Base-by-base conservation (phyloP, 2,797 vertebrate species). In the Salmo trutta region DNA sequence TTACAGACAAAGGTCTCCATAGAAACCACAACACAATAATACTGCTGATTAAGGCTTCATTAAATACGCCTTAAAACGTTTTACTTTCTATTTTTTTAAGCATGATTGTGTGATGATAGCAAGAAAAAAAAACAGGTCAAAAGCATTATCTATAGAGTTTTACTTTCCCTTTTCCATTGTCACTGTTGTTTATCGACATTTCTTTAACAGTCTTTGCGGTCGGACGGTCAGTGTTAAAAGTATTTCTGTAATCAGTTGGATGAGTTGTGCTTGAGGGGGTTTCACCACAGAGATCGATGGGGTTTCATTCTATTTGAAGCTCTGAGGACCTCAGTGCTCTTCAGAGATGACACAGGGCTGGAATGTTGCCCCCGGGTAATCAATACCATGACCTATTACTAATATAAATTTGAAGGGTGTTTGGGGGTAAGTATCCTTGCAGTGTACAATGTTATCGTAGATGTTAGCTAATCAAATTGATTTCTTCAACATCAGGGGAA, bases 151-250 rank as follows among this genome's bases (percentile, higher is more conserved):
- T 59, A 59, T 7, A 59, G 17, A 59, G n/a, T 7, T 56, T 56
- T 19, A 56, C n/a, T 59, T 59, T 59, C 17, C 56, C 19, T 59
- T 59, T 21, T 21, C 21, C n/a, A 59, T 21, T 59, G 56, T 59
- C n/a, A 6, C 8, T 59, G 65, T 67, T 5, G 3, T 67, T 31
- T 67, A 67, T 67, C 41, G 41, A 74, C 80, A 68, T 64, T 21
- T 47, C 24, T 56, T 56, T 6, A 19, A 6, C 53, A n/a, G 16
- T 56, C 53, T 56, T 56, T 17, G 53, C 19, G 16, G 53, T 5
- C 6, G 53, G 53, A 19, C 17, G 19, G 53, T 56, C 19, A 19
- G 53, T n/a, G 53, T 19, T 56, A 56, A 56, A 56, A 56, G 15
- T 56, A 56, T 19, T 56, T 56, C 16, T 56, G 53, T 17, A 56